Evolutionary conservation across 2,888 invertebrate genomes (phyloP).

Genomic region (Nemotelus pantherinus): DNA sequence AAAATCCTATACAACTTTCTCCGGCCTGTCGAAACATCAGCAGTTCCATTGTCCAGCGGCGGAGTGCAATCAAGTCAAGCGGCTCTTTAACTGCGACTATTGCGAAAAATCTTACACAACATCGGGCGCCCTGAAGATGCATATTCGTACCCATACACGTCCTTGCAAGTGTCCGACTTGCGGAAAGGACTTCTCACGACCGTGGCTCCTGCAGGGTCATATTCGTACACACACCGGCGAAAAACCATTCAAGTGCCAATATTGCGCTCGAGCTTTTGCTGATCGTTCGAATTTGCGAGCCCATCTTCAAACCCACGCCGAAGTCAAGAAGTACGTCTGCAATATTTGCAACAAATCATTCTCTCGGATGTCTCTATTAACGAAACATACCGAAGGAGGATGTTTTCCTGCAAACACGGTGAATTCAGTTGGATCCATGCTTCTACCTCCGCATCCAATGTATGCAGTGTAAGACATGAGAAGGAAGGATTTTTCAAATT

Average conservation of each 20-base stretch:
- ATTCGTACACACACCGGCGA: constrained; percentile 64
- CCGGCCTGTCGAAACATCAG: constrained; percentile 93
- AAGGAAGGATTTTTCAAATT: not conserved
- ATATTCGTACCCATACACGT: constrained; percentile 63
- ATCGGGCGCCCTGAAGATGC: constrained; percentile 63
- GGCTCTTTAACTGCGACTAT: constrained; percentile 68
- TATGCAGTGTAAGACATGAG: not conserved
- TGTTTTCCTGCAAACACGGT: constrained; percentile 57
- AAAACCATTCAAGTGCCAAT: constrained; percentile 62
- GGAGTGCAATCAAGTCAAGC: constrained; percentile 83
- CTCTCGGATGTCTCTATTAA: constrained; percentile 63
- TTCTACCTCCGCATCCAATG: constrained; percentile 4
- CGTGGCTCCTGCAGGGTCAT: constrained; percentile 63
- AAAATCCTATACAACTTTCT: constrained; percentile 95
- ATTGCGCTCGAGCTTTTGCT: constrained; percentile 63
- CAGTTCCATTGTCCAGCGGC: constrained; percentile 94
- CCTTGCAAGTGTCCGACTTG: constrained; percentile 64
- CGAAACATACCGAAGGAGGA: constrained; percentile 57
- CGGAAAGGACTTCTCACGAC: constrained; percentile 63
- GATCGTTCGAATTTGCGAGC: constrained; percentile 64
- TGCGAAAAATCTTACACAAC: constrained; percentile 64
- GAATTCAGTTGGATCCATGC: not conserved
- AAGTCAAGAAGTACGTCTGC: constrained; percentile 63
- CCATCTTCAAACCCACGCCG: constrained; percentile 63
- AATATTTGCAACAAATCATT: constrained; percentile 62